Percentiles rank a stretch among this genome's conserved stretches.
Conservation (phyloP, 1,140 invertebrate genomes). For the Drosophila pruinosa region DNA sequence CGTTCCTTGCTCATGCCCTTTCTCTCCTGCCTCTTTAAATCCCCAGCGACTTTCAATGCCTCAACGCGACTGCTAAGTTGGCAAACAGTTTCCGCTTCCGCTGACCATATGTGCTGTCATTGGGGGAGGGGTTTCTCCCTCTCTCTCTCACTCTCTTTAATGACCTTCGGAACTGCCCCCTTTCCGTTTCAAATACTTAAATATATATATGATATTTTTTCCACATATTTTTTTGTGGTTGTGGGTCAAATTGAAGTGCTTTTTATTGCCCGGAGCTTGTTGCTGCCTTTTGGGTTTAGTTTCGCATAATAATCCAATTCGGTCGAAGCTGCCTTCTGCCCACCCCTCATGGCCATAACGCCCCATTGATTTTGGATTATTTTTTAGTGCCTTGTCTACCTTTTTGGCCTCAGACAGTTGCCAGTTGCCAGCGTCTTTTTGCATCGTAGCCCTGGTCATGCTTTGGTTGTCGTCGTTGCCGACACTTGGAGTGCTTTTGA, state of each 20-base stretch:
- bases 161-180: constrained; percentile 55
- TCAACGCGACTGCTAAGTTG: constrained; percentile 58
- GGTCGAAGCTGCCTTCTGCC: constrained; percentile 18
- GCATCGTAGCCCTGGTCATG: constrained; percentile 2
- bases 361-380: constrained; percentile 81
- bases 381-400: constrained; percentile 76
- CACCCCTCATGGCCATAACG: constrained; percentile 49
- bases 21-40: constrained; percentile 13
- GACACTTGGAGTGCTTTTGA: constrained; percentile 33
- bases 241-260: constrained; percentile 79
- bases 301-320: constrained; percentile 80
- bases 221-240: constrained; percentile 36
- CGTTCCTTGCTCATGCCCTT: neutral
- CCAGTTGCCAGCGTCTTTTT: constrained; percentile 4
- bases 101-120: constrained; percentile 61
- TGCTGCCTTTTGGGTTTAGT: constrained; percentile 62
- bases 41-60: constrained; percentile 60
- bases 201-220: constrained; percentile 24
- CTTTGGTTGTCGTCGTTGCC: neutral
- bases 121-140: neutral
- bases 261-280: constrained; percentile 79
- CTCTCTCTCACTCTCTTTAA: constrained; percentile 36
- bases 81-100: constrained; percentile 78
- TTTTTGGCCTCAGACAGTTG: constrained; percentile 43
- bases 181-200: constrained; percentile 28